Evolutionary conservation across 1,140 invertebrate species (phyloP).

Genomic region (Kradibia gibbosae): DNA sequence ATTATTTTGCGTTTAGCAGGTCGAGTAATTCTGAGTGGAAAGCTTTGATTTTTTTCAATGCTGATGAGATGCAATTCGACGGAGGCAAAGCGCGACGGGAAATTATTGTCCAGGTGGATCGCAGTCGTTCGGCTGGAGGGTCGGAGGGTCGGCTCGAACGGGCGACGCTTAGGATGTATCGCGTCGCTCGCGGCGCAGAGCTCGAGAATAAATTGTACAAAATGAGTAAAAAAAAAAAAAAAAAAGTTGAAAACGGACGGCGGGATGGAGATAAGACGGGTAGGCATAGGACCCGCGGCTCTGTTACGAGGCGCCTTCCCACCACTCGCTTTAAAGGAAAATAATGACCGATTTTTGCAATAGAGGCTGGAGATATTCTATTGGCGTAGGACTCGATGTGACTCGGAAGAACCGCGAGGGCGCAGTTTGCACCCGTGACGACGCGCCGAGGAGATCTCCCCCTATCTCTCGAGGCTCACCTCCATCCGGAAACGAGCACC

Average conservation of each 20-base stretch:
- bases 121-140: not conserved
- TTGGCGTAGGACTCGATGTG: not conserved
- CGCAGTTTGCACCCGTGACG: too few species aligned
- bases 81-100: not conserved
- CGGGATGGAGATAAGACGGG: not conserved
- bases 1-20: too few species aligned
- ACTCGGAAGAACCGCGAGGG: not conserved
- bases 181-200: not conserved
- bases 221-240: not conserved
- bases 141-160: not conserved
- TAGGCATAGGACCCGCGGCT: not conserved
- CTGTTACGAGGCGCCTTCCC: not conserved
- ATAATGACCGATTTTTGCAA: not conserved
- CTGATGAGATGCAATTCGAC: not conserved
- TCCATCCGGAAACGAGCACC: too few species aligned
- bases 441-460: too few species aligned
- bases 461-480: too few species aligned
- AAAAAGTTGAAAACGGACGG: not conserved
- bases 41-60: not conserved
- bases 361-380: not conserved
- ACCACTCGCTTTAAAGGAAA: not conserved
- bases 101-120: not conserved
- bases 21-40: too few species aligned
- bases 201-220: constrained; percentile 10
- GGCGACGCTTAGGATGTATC: not conserved